Evolutionary conservation across 2,797 vertebrate genomes (phyloP).

Genomic region (Artibeus lituratus): DNA sequence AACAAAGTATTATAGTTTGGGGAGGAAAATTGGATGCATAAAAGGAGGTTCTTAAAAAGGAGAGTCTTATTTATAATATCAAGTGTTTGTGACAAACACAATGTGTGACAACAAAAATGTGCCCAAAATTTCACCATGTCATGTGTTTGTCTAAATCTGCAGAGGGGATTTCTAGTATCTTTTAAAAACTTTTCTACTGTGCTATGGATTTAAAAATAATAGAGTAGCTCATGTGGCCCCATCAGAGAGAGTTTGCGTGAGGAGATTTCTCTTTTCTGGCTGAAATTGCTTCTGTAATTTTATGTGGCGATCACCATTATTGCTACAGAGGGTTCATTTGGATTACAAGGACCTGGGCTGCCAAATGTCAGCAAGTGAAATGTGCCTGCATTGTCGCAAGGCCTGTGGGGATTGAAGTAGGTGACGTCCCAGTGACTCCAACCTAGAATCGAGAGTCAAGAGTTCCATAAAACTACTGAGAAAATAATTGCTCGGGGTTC

Average conservation of each 20-base stretch:
- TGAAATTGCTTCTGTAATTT: neutral
- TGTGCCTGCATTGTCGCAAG: neutral
- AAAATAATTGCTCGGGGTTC: neutral
- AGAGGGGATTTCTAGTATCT: neutral
- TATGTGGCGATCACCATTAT: neutral
- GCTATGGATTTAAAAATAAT: neutral
- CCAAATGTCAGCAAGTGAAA: neutral
- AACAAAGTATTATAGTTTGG: slow-evolving; percentile 54
- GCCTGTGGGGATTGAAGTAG: neutral
- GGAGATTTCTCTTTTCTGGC: neutral
- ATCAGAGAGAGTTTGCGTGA: neutral
- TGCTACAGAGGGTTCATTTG: slow-evolving; percentile 24
- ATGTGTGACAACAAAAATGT: slow-evolving; percentile 35
- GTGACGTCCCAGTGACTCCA: neutral
- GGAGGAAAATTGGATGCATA: slow-evolving; percentile 50
- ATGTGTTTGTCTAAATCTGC: neutral
- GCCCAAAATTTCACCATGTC: neutral
- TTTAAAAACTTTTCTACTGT: neutral
- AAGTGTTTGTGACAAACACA: slow-evolving; percentile 36
- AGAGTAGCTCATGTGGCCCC: neutral
- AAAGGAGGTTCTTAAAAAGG: slow-evolving; percentile 43
- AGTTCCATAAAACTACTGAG: neutral
- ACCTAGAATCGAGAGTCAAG: neutral
- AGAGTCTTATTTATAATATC: slow-evolving; percentile 48
- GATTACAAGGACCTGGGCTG: neutral